Conservation (phyloP, 37 sponge, comb jelly and placozoan species). For the Agelas oroides region DNA sequence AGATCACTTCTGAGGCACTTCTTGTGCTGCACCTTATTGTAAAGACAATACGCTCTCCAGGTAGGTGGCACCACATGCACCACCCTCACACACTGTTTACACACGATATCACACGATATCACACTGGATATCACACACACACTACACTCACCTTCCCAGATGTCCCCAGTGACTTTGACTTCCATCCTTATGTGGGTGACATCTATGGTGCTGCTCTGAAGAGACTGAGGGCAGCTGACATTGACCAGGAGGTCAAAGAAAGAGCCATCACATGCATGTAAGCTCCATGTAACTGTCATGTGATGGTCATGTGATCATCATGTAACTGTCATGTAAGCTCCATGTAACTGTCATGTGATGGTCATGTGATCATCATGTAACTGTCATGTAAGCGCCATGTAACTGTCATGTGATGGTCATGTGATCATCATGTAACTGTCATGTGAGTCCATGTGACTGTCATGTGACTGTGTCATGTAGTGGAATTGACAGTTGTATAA, state of each 20-base stretch:
- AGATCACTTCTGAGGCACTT: slow-evolving; percentile 95
- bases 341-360: no score
- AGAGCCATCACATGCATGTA: slow-evolving; percentile 98
- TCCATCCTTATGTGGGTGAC: slow-evolving; percentile 36
- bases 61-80: slow-evolving; percentile 8
- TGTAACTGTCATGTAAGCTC: no score
- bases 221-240: slow-evolving; percentile 93
- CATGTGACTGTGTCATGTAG: background rate
- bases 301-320: background rate
- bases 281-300: slow-evolving; percentile 5
- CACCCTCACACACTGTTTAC: no score
- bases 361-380: no score
- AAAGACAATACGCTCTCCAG: slow-evolving; percentile 82
- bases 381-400: no score
- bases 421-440: no score
- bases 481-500: background rate
- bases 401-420: no score
- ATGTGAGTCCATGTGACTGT: background rate
- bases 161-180: background rate
- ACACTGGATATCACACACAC: no score
- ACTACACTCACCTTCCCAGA: no score
- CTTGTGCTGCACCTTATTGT: slow-evolving; percentile 90
- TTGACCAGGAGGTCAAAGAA: slow-evolving; percentile 99
- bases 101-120: no score
- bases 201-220: slow-evolving; percentile 79